Evolutionary conservation across 1,140 invertebrate species (phyloP), one percentile per base, ranked within the genome.

Genomic region (Plutomurus gul): DNA sequence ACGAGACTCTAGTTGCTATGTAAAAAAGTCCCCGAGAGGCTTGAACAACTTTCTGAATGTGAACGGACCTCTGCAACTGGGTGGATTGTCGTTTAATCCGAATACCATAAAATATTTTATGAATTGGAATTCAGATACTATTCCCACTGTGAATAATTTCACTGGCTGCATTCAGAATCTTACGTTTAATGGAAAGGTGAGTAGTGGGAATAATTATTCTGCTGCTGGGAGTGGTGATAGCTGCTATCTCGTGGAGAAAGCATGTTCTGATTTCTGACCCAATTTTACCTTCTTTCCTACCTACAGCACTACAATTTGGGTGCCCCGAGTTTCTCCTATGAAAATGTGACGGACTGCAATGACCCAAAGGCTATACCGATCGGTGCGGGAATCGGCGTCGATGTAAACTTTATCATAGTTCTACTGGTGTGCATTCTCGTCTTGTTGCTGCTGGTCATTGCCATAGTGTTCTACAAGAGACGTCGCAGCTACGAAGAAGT

Each of bases 131-230:
- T 87, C 90, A 92, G 88, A 88, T 47, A 87, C 90, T 84, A 87
- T 89, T 25, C 93, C 94, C 1, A 91, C 89, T 1, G 87, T 87
- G 22, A 87, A 88, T 75, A 90, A 91, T 77, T 96, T 95, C 85
- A 87, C 89, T 51, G 96, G 96, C 0, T 98, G 96, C 85, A 92
- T 98, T 78, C 91, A 91, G 78, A 95, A 95, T 85, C 89, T 96
- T 71, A 94, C 93, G 0, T 92, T 93, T 83, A 94, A 95, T 85
- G 90, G 90, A 81, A 90, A 89, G 85, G 90, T 92, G 86, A 87
- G 86, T 60, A 43, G n/a, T 10, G 40, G 40, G 40, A 13, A 51
- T 20, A 51, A 16, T 51, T 76, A 81, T 84, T 18, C 73, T 84
- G 82, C 76, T 70, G 65, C 77, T n/a, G n/a, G n/a, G n/a, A n/a